Percentiles rank a stretch among this genome's conserved stretches.
Evolutionary conservation across 2,113 vertebrate genomes (phyloP).

Genomic region (Podiceps cristatus): DNA sequence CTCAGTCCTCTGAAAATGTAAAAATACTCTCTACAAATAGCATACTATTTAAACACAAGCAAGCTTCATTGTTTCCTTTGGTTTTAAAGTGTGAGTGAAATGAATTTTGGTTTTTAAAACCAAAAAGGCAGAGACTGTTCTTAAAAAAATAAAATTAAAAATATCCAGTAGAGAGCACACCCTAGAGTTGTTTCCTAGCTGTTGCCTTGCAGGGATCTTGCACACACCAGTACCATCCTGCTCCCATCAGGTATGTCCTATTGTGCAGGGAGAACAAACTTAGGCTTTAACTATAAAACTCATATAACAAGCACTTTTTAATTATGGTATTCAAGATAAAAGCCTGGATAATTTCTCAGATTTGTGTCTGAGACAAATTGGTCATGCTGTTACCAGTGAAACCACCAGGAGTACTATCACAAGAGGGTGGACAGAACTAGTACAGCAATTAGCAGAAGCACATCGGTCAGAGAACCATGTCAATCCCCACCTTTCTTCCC

Average conservation of each 20-base stretch:
- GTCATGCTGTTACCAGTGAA: background rate
- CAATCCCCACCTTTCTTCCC: background rate
- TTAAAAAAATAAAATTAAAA: background rate
- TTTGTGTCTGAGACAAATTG: background rate
- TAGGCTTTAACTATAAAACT: background rate
- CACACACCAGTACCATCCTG: background rate
- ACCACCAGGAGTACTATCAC: background rate
- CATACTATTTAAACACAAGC: background rate
- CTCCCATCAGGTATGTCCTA: background rate
- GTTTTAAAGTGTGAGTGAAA: background rate
- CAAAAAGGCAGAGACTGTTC: background rate
- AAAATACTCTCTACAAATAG: background rate
- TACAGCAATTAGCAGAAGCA: background rate
- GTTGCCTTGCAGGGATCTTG: background rate
- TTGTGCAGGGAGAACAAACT: background rate
- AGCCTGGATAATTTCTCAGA: background rate
- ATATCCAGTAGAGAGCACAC: background rate
- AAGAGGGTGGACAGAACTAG: background rate
- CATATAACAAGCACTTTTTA: background rate
- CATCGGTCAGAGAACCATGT: accelerated
- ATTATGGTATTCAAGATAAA: background rate
- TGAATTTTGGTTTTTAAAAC: background rate
- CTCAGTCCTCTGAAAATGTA: background rate
- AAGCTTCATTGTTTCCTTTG: background rate
- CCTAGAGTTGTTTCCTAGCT: background rate